Percentiles rank a stretch among this genome's conserved stretches.
Conservation (phyloP, 2,113 vertebrate species). For the Azemiops feae region DNA sequence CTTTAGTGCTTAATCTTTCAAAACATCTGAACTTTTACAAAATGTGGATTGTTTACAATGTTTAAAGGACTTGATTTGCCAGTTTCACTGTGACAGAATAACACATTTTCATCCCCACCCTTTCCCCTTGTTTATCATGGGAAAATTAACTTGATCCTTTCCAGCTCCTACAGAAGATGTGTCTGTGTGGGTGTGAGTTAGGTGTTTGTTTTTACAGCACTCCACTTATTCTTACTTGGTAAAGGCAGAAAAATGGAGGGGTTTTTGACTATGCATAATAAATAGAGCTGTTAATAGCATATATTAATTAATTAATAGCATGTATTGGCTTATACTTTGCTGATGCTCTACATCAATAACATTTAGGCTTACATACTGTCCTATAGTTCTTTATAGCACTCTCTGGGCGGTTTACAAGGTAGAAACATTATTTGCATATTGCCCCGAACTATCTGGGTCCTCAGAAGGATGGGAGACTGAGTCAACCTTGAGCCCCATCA, state of each 20-base stretch:
- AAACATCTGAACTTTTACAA: background rate
- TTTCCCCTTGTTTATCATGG: background rate
- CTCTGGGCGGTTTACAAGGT: background rate
- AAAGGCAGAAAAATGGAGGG: background rate
- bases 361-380: background rate
- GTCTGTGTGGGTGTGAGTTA: no score
- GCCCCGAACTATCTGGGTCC: background rate
- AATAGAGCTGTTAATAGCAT: background rate
- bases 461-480: background rate
- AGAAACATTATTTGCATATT: background rate
- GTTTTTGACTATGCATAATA: background rate
- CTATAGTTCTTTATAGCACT: background rate
- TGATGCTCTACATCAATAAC: background rate
- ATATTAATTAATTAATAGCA: no score
- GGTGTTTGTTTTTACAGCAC: background rate
- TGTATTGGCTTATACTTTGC: background rate
- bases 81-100: constrained; percentile 4
- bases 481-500: background rate
- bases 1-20: constrained; percentile 33
- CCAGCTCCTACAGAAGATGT: background rate
- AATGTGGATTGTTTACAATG: background rate
- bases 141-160: constrained; percentile 10
- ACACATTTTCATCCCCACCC: background rate
- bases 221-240: background rate
- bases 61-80: background rate